These are phyloP conservation scores for Lerema accius DNA, from an alignment of 1,140 invertebrate species.

Conservation along the genomic window DNA sequence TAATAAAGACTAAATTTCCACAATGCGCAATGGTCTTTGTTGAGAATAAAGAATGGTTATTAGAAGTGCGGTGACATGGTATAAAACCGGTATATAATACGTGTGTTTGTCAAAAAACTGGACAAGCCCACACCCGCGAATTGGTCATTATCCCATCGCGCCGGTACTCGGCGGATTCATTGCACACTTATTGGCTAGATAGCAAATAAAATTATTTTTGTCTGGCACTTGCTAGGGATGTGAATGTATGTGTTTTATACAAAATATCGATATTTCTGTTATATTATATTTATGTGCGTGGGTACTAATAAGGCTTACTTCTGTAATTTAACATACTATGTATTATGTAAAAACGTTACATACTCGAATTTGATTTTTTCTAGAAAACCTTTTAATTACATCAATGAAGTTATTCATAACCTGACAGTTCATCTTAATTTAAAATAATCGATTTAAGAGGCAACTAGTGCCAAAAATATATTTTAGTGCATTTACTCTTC, in stretches of 20 bases:
- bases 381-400: too few relatives aligned
- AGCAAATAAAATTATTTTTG: conserved; percentile 73
- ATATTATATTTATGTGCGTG: neutral
- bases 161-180: conserved; percentile 75
- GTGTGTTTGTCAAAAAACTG: conserved; percentile 65
- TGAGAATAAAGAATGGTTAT: conserved; percentile 50
- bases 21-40: conserved; percentile 23
- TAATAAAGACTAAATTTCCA: conserved; percentile 23
- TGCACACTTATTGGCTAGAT: conserved; percentile 77
- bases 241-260: neutral
- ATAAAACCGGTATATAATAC: conserved; percentile 69
- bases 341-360: too few relatives aligned
- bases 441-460: too few relatives aligned
- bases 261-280: conserved; percentile 48
- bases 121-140: conserved; percentile 70
- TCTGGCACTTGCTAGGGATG: conserved; percentile 53
- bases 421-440: too few relatives aligned
- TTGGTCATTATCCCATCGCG: conserved; percentile 71
- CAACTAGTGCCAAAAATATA: too few relatives aligned
- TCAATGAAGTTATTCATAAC: too few relatives aligned
- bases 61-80: conserved; percentile 61
- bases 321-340: neutral
- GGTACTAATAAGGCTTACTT: too few relatives aligned
- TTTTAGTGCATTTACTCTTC: too few relatives aligned
- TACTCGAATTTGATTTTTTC: too few relatives aligned